These are phyloP conservation scores for Formicarius rufipectus DNA, from an alignment of 2,113 vertebrate species.

Conservation along the genomic window DNA sequence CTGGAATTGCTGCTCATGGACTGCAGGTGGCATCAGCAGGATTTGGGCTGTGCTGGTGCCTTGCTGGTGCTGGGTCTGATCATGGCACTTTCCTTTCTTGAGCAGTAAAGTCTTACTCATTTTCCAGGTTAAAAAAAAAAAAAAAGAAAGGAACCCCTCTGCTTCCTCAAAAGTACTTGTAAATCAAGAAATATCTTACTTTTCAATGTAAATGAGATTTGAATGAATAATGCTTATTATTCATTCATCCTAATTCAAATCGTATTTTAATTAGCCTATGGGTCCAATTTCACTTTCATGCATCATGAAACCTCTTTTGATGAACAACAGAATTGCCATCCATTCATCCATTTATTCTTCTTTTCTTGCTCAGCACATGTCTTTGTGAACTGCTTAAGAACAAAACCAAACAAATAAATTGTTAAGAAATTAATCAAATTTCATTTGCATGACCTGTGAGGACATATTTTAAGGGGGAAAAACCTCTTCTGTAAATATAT, in stretches of 20 bases:
- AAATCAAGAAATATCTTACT: background rate
- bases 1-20: background rate
- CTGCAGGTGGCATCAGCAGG: background rate
- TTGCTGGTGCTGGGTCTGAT: background rate
- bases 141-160: background rate
- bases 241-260: slow-evolving; percentile 43
- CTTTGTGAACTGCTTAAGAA: slow-evolving; percentile 13
- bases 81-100: fast-evolving
- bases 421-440: slow-evolving; percentile 44
- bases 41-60: background rate
- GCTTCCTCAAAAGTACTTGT: background rate
- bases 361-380: background rate
- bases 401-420: slow-evolving; percentile 4
- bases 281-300: slow-evolving; percentile 45
- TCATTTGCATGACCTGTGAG: background rate
- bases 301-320: slow-evolving; percentile 43
- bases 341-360: background rate
- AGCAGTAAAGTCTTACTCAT: background rate
- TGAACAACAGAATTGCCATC: slow-evolving; percentile 10
- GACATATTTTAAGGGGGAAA: background rate
- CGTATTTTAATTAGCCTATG: slow-evolving; percentile 29
- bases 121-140: background rate
- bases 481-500: background rate
- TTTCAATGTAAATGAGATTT: slow-evolving; percentile 31
- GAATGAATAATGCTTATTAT: slow-evolving; percentile 45